These are phyloP conservation scores for Cotesia vestalis DNA, from an alignment of 1,140 invertebrate genomes.

Conservation along the genomic window DNA sequence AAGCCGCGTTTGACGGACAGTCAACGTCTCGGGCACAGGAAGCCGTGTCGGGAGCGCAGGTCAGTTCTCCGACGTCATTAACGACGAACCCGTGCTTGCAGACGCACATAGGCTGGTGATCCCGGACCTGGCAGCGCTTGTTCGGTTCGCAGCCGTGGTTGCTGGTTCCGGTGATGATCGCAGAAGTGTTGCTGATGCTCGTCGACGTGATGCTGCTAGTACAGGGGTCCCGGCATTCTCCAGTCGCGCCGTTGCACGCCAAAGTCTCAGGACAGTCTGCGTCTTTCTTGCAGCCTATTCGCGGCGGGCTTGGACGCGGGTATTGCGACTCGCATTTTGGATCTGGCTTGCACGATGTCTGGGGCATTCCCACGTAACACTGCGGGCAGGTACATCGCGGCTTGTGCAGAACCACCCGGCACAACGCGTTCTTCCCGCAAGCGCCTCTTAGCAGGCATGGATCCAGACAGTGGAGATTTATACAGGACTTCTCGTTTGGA, in stretches of 20 bases:
- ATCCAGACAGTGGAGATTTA: constrained; percentile 86
- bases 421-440: constrained; percentile 89
- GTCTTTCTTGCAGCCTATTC: constrained; percentile 71
- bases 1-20: constrained; percentile 86
- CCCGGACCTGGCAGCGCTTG: constrained; percentile 87
- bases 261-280: constrained; percentile 79
- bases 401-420: constrained; percentile 82
- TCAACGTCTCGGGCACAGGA: constrained; percentile 84
- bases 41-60: constrained; percentile 79
- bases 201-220: constrained; percentile 53
- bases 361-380: constrained; percentile 84
- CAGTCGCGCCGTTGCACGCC: constrained; percentile 74
- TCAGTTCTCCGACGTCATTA: constrained; percentile 83
- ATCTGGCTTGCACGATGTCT: constrained; percentile 78
- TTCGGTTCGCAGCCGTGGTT: constrained; percentile 76
- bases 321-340: constrained; percentile 73
- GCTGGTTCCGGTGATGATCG: not conserved
- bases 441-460: constrained; percentile 87
- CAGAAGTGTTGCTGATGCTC: no score
- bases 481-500: constrained; percentile 88
- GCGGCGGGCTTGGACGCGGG: constrained; percentile 61
- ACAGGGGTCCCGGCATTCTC: constrained; percentile 84
- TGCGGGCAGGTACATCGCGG: constrained; percentile 86
- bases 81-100: constrained; percentile 88
- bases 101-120: constrained; percentile 85